These are phyloP conservation scores for Daktulosphaira vitifoliae DNA, from an alignment of 1,140 invertebrate genomes.

Conservation along the genomic window DNA sequence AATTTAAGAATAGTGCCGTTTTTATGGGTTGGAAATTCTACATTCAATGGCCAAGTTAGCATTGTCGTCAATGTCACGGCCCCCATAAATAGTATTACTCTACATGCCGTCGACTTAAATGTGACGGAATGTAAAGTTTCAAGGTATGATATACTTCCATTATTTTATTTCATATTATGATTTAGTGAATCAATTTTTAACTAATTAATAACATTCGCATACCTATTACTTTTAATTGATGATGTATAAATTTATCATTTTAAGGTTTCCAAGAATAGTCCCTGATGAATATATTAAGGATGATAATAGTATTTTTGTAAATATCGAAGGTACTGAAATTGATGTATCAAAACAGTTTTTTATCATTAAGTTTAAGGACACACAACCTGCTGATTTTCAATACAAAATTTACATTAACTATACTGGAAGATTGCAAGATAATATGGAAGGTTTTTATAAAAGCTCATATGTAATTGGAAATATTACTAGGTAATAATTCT, in stretches of 20 bases:
- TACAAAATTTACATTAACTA: conserved; percentile 65
- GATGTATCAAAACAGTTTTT: conserved; percentile 65
- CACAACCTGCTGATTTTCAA: conserved; percentile 49
- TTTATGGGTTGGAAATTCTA: conserved; percentile 61
- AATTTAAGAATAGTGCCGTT: conserved; percentile 60
- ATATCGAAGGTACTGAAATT: conserved; percentile 42
- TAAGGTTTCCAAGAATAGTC: conserved; percentile 41
- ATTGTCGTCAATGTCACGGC: conserved; percentile 57
- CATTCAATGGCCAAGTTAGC: conserved; percentile 61
- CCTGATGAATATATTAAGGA: conserved; percentile 7
- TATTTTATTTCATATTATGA: too few species aligned
- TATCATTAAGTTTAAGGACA: conserved; percentile 53
- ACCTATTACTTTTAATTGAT: too few species aligned
- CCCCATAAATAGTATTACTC: conserved; percentile 60
- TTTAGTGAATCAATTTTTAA: too few species aligned
- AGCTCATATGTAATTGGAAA: conserved; percentile 67
- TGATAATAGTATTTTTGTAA: not conserved
- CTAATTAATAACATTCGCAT: too few species aligned
- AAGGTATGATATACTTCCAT: conserved; percentile 32
- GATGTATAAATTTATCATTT: too few species aligned
- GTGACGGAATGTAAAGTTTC: conserved; percentile 44
- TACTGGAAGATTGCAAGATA: conserved; percentile 60
- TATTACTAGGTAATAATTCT: conserved; percentile 53
- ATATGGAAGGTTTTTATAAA: conserved; percentile 77
- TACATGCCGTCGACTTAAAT: conserved; percentile 62